Conservation (phyloP, 1,140 invertebrate genomes). For the Drosophila virilis region DNA sequence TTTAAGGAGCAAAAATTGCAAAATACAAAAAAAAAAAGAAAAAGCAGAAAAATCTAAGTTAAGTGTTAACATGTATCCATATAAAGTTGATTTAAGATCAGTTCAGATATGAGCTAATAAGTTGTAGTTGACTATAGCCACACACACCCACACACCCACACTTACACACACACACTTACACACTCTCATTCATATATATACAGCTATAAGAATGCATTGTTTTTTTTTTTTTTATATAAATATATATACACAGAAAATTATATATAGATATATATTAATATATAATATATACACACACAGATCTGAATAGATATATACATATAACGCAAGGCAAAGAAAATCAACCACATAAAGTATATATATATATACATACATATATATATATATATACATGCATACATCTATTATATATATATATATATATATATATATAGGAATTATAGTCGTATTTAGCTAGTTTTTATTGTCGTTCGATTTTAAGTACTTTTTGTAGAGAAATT, state of each 20-base stretch:
- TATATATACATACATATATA: constrained; percentile 39
- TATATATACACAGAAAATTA: constrained; percentile 10
- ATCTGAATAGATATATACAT: constrained; percentile 42
- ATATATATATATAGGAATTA: constrained; percentile 21
- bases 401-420: constrained; percentile 16
- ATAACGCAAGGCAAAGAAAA: constrained; percentile 35
- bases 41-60: constrained; percentile 37
- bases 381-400: neutral
- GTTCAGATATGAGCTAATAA: constrained; percentile 23
- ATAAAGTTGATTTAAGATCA: constrained; percentile 25
- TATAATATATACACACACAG: constrained; percentile 30
- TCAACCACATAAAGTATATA: constrained; percentile 71
- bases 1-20: constrained; percentile 20
- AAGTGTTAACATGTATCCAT: constrained; percentile 56
- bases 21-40: constrained; percentile 7
- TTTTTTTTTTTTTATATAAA: constrained; percentile 12
- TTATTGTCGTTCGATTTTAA: constrained; percentile 44
- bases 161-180: constrained; percentile 20
- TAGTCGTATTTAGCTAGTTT: constrained; percentile 66
- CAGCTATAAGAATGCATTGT: constrained; percentile 25
- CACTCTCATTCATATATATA: constrained; percentile 17
- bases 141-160: constrained; percentile 28
- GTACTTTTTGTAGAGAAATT: constrained; percentile 52
- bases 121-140: constrained; percentile 3
- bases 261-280: constrained; percentile 30